Evolutionary conservation across 2,797 vertebrate genomes (phyloP), one percentile per base, ranked within the genome.

Genomic region (Kryptolebias ocellatus): DNA sequence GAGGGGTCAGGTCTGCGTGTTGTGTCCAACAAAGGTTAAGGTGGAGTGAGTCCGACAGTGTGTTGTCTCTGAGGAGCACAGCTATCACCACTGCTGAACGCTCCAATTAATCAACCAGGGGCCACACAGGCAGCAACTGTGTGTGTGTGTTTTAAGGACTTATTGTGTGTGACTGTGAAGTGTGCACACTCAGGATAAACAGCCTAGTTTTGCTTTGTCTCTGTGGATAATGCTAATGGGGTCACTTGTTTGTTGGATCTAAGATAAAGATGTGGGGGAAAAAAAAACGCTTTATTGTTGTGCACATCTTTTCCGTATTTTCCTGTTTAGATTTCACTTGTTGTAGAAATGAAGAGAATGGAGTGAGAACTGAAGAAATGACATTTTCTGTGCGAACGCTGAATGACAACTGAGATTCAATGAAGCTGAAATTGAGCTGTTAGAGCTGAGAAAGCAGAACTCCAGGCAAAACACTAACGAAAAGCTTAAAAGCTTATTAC

Each of bases 91-190:
- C 74, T 8, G 55, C 77, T 90, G 81, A 91, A 88, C 57, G 57
- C 76, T 79, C 67, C 88, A 90, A 92, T 91, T 90, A 90, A 91
- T 92, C 91, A 92, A 59, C 68, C 55, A 0, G n/a, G 56, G 72
- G 79, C 83, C 80, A 79, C 80, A 74, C 72, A 66, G 42, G 64
- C 65, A 16, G 71, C 55, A 31, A 1, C 20, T 31, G 28, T 61
- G 65, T 24, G 46, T 64, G 50, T 59, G 29, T 51, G 46, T 70
- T 74, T 65, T 16, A 46, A 54, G 73, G 49, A 61, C 69, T 44
- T 47, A 12, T 64, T 62, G 72, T 76, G 72, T 67, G 72, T 51
- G 57, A 51, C 46, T 64, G 64, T 37, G 53, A 60, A 65, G 70
- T 67, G 83, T 79, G 68, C 70, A 52, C 52, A 60, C 80, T 79